Base-by-base conservation (phyloP, 1,140 invertebrate species). In the Eupeodes corollae region DNA sequence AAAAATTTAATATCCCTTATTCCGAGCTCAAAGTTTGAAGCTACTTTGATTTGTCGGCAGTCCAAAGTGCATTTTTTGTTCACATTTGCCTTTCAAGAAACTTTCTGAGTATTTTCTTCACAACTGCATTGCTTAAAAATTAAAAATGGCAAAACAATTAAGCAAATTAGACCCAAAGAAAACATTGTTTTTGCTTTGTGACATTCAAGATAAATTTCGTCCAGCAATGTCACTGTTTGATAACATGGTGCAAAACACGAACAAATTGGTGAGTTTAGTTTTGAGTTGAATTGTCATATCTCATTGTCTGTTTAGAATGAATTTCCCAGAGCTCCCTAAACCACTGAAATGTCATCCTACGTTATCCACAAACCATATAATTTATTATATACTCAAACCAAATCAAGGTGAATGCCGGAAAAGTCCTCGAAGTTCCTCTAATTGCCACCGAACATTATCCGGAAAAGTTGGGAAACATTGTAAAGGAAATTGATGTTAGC, bases 381-480 rank as follows among this genome's bases (percentile, higher is more conserved):
- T 47, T 41, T 15, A 15, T 8, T 48, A n/a, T 46, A 45, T 46
- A 26, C 21, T 26, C 8, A 8, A 26, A 26, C 21, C 21, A 21
- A 13, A 63, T 57, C 12, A 54, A 84, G 79, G 62, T 90, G 13
- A 69, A 78, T 61, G 78, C 79, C 34, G 79, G 85, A 2, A 83
- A 84, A 63, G 70, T 83, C 21, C 70, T 94, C 43, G 75, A 85
- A 16, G 76, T 93, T 50, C 88, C 88, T 6, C 73, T 91, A 5
- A 70, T 94, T 48, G 83, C 90, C 0, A 90, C 89, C 0, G 91
- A 95, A 61, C 82, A 86, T 57, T 78, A 83, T 68, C 81, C 82
- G 2, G 70, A 76, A 69, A 83, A 80, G 42, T 71, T 95, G 2
- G 91, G 91, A 5, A 75, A 76, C 46, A 91, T 84, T 1, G 83